Evolutionary conservation across 1,140 invertebrate genomes (phyloP), one percentile per base, ranked within the genome.

Genomic region (Neuroterus valhalla): DNA sequence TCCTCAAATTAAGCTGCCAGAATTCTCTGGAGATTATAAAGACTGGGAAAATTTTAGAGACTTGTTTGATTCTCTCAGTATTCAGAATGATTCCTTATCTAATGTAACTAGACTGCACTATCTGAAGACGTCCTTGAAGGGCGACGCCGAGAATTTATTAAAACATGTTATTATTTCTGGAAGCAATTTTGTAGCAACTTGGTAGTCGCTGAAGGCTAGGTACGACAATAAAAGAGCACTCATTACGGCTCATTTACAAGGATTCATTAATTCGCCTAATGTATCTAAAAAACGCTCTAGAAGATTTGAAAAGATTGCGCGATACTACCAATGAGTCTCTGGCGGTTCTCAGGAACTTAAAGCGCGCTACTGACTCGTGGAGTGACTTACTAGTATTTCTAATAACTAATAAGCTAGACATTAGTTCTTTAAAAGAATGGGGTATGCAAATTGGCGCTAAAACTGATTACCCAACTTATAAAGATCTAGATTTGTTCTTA

Each of bases 311-410:
- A 50, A 2, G 3, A 38, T 43, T 75, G n/a, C 73, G 68, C 11
- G 73, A 69, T 31, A 48, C 42, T 26, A 62, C 69, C 11, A 70
- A 66, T 43, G 67, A 69, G n/a, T 45, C 55, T n/a, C 42, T 75
- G 42, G 31, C 46, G n/a, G 73, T 68, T 3, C 44, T 75, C 21
- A 70, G 66, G 66, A 75, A 70, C 21, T 68, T 75, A 44, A 38
- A 43, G n/a, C 50, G 73, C 17, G 38, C 73, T 2, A 38, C 66
- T 14, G 52, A 75, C 2, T 3, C 70, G 5, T 75, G 52, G 68
- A 46, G 70, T 19, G 73, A 14, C n/a, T 46, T 46, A 46, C 3
- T 46, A n/a, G 6, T 46, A 3, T 46, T 46, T 46, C 4, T 46
- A 15, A 3, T 46, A n/a, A 15, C 45, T 14, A 46, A n/a, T 15